Base-by-base conservation (phyloP, 2,797 vertebrate genomes). In the Smutsia temminckii region DNA sequence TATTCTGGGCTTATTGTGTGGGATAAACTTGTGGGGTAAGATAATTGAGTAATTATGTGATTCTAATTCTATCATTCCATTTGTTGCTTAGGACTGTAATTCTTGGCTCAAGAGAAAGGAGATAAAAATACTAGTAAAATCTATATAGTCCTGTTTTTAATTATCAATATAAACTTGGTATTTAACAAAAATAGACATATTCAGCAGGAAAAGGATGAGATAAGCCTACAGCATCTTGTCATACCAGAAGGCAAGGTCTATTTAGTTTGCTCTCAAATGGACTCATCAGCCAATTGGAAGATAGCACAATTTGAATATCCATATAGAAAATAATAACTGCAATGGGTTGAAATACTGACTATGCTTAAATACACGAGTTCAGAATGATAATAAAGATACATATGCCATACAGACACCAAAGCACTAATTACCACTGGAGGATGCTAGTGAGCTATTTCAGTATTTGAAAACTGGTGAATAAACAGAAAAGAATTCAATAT, bases 401-500 rank as follows among this genome's bases (percentile, higher is more conserved):
- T n/a, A 55, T 57, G 17, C 69, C 2, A 55, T 17, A 21, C 18
- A 59, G 61, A 71, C 89, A 17, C n/a, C 25, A 80, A 69, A 91
- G 27, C 79, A 83, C n/a, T 81, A 63, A 37, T 81, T 69, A 86
- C 49, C 21, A 42, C 8, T 80, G 53, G 66, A 84, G 37, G 53
- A 42, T 93, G 25, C 79, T 77, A 81, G 78, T 42, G 23, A 85
- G 68, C 21, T 79, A 51, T 68, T 51, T 81, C 25, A 14, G 87
- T 84, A 72, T 89, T 96, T 80, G 59, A 87, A 80, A 86, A 87
- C 57, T 51, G 12, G 18, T 42, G 61, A 69, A 25, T 71, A 57
- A 78, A 61, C 13, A 80, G 13, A 71, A 40, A 75, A 75, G 6
- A 89, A 83, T 55, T 57, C 25, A 74, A 1, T 81, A 85, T 91